Base-by-base conservation (phyloP, 2,888 invertebrate genomes). In the Phortica okadai region DNA sequence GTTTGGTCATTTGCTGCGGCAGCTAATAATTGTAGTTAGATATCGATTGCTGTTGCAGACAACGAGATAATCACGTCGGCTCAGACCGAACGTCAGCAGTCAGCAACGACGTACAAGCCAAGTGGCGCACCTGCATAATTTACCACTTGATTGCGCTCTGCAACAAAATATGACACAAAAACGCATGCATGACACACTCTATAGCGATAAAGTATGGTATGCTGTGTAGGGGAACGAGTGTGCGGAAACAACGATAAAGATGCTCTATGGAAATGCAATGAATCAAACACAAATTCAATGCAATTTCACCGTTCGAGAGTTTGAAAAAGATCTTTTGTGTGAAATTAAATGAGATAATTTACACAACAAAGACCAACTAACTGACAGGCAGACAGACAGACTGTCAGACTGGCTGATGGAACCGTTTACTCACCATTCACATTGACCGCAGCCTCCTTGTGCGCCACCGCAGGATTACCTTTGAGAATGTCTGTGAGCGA, bases 401-500 rank as follows among this genome's bases (percentile, higher is more conserved):
- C 42, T 45, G 64, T 41, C 64, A 66, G 10, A 33, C 16, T 14
- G 10, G n/a, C 50, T 14, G 6, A 25, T 66, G 66, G 41, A 45
- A 64, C 50, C 66, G 42, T 82, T 25, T n/a, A 90, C 91, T 91
- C 83, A 91, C 91, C 91, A 83, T 87, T 89, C 21, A 90, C 90
- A 80, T 92, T 93, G 79, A 91, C 92, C 59, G 92, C 92, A 73
- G 89, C 84, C 83, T 93, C 92, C 76, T 89, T 92, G 14, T 91
- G 92, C 41, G 92, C 92, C 2, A 92, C 93, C 6, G 93, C 92
- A 21, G 95, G 94, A 83, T 94, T 95, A 89, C 95, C 95, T 82
- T 95, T 95, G 84, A 96, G 92, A 89, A 97, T 97, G 92, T 97
- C 97, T 83, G 96, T 96, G 79, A 97, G 93, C 81, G 97, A 97